Conservation (phyloP, 1,140 invertebrate genomes). For the Leucophenga varia region DNA sequence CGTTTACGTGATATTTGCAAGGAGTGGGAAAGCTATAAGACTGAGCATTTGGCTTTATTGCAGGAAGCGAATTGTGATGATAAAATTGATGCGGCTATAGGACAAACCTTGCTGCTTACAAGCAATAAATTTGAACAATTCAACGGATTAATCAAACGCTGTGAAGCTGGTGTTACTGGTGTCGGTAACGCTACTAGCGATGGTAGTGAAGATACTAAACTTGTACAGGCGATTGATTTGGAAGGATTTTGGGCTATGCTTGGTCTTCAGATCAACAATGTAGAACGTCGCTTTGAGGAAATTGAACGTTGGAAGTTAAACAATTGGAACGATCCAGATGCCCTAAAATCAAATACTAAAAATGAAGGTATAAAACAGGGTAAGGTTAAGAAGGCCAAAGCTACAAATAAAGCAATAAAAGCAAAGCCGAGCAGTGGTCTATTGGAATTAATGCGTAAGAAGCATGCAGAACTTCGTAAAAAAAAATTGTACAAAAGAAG, state of each 20-base stretch:
- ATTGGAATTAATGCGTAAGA: conserved; percentile 35
- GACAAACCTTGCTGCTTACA: conserved; percentile 69
- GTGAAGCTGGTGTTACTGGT: conserved; percentile 57
- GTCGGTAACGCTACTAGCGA: conserved; percentile 14
- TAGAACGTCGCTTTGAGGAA: conserved; percentile 61
- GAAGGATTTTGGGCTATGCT: conserved; percentile 80
- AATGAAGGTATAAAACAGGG: conserved; percentile 8
- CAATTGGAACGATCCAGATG: conserved; percentile 60
- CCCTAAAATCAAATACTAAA: conserved; percentile 17
- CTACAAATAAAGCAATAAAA: conserved; percentile 2
- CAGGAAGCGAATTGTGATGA: conserved; percentile 53
- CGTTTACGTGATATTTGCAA: conserved; percentile 57
- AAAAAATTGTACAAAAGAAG: conserved; percentile 11
- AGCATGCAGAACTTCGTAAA: conserved; percentile 31
- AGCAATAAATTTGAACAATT: conserved; percentile 72
- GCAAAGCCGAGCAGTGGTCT: conserved; percentile 31
- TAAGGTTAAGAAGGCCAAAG: conserved; percentile 19
- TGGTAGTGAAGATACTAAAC: conserved; percentile 59
- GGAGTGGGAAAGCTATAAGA: conserved; percentile 57
- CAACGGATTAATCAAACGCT: conserved; percentile 63
- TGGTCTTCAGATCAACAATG: conserved; percentile 63
- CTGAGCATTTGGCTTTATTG: conserved; percentile 20
- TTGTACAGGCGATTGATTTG: conserved; percentile 66
- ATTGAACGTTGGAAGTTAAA: conserved; percentile 57
- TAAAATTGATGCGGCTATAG: conserved; percentile 67